phyloP scores from a whole-genome alignment of 2,797 vertebrate species.

The Hydrolagus colliei region DNA sequence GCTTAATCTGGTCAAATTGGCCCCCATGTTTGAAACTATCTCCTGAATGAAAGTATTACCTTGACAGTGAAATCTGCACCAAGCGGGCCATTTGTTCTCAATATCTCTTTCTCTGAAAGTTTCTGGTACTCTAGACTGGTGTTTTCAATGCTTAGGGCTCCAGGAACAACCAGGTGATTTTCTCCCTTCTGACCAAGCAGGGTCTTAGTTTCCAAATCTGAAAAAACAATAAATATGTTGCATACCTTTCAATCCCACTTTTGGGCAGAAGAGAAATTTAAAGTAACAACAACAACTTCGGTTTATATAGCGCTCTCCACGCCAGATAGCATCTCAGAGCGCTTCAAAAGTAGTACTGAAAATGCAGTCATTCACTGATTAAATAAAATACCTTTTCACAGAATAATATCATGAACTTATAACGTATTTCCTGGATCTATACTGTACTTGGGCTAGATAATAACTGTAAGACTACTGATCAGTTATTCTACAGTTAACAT shows the following conservation, averaged over 20 bases:
- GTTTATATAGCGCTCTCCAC: too few species aligned
- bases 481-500: too few species aligned
- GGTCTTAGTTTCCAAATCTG: slow-evolving; percentile 84
- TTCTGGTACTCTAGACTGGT: slow-evolving; percentile 87
- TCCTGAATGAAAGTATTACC: slow-evolving; percentile 56
- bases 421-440: too few species aligned
- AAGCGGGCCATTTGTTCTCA: slow-evolving; percentile 81
- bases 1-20: neutral
- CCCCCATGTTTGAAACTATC: neutral
- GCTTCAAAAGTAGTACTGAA: too few species aligned
- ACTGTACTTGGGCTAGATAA: too few species aligned
- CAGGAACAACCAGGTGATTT: slow-evolving; percentile 63
- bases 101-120: slow-evolving; percentile 81
- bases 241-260: neutral
- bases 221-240: neutral
- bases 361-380: too few species aligned
- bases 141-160: slow-evolving; percentile 78
- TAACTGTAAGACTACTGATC: too few species aligned
- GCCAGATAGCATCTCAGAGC: too few species aligned
- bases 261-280: too few species aligned
- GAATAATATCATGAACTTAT: too few species aligned
- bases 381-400: too few species aligned
- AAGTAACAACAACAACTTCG: too few species aligned
- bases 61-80: slow-evolving; percentile 86
- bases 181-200: slow-evolving; percentile 76